These are phyloP conservation scores for Caerostris extrusa DNA, from an alignment of 1,140 invertebrate genomes.

Conservation along the genomic window DNA sequence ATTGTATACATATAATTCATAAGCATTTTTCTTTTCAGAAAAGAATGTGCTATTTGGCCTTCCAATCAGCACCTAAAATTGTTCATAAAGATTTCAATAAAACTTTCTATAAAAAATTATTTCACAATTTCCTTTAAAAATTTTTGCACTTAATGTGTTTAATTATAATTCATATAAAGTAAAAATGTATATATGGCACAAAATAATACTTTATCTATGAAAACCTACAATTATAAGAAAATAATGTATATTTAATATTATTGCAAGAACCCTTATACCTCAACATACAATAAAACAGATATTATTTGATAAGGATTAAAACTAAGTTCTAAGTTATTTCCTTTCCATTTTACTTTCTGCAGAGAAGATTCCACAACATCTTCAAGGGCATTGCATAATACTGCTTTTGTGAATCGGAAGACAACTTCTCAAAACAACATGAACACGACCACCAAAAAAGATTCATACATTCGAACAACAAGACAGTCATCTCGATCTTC, in stretches of 20 bases:
- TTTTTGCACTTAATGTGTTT: neutral
- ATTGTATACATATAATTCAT: neutral
- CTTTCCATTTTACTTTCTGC: slow-evolving; percentile 75
- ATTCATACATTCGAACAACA: slow-evolving; percentile 75
- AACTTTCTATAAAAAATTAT: slow-evolving; percentile 18
- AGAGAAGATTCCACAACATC: slow-evolving; percentile 61
- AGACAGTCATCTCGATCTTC: slow-evolving; percentile 77
- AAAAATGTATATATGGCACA: slow-evolving; percentile 20
- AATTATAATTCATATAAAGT: slow-evolving; percentile 23
- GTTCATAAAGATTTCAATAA: neutral
- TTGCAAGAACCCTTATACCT: slow-evolving; percentile 63
- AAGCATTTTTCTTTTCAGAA: neutral
- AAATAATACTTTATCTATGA: slow-evolving; percentile 49
- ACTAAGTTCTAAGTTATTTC: slow-evolving; percentile 71
- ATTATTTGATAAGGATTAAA: slow-evolving; percentile 77
- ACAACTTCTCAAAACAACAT: slow-evolving; percentile 67
- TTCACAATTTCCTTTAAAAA: slow-evolving; percentile 5
- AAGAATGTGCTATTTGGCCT: neutral
- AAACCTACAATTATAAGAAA: slow-evolving; percentile 62
- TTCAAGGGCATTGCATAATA: slow-evolving; percentile 77
- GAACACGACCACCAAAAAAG: slow-evolving; percentile 76
- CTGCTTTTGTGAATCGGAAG: slow-evolving; percentile 76
- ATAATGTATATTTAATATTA: slow-evolving; percentile 49
- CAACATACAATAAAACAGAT: slow-evolving; percentile 77
- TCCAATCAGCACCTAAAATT: slow-evolving; percentile 13